These are phyloP conservation scores for Heliconius erato DNA, from an alignment of 2,888 invertebrate genomes.

Conservation along the genomic window DNA sequence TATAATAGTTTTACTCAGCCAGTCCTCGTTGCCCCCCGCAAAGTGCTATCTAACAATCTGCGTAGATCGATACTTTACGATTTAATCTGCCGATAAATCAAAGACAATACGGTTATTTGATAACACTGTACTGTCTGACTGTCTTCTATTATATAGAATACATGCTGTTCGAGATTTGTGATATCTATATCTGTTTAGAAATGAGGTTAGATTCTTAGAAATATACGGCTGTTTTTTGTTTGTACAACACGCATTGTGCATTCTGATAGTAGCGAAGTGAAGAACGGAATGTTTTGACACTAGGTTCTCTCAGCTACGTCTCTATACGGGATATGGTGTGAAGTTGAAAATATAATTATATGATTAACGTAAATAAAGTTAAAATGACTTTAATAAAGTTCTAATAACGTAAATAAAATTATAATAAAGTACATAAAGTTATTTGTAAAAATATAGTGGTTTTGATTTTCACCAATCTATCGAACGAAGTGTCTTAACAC, in stretches of 20 bases:
- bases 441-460: too few relatives aligned
- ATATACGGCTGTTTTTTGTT: neutral
- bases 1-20: neutral
- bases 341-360: neutral
- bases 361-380: too few relatives aligned
- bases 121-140: neutral
- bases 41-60: slow-evolving; percentile 7
- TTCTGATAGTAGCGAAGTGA: neutral
- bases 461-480: too few relatives aligned
- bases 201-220: neutral
- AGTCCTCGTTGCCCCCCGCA: slow-evolving; percentile 5
- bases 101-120: neutral
- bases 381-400: too few relatives aligned
- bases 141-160: too few relatives aligned
- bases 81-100: slow-evolving; percentile 24
- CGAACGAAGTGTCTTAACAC: too few relatives aligned
- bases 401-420: too few relatives aligned
- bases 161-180: slow-evolving; percentile 13
- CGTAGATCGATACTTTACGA: slow-evolving; percentile 7
- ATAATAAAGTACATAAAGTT: too few relatives aligned
- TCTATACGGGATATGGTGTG: neutral
- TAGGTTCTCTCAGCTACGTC: neutral
- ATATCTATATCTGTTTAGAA: slow-evolving; percentile 1
- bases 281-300: neutral
- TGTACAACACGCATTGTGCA: neutral